Percentiles rank a stretch among this genome's conserved stretches.
Conservation (phyloP, 2,797 vertebrate genomes). For the Sylvilagus floridanus region DNA sequence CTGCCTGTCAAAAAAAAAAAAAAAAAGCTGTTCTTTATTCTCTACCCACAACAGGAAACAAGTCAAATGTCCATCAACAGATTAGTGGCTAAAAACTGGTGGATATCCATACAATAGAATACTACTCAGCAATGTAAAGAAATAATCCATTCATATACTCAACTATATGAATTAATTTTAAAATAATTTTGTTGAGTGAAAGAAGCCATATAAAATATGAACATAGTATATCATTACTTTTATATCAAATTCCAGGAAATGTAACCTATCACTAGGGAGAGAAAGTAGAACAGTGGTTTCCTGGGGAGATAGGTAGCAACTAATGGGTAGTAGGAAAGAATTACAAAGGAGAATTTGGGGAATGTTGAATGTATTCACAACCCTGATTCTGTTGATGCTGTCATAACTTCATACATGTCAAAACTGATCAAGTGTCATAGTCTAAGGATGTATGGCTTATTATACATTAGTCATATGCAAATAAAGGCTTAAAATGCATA, state of each 20-base stretch:
- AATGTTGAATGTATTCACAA: not conserved
- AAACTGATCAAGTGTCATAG: not conserved
- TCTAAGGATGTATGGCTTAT: not conserved
- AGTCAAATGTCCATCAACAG: not conserved
- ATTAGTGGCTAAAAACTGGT: not conserved
- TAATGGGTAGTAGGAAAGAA: not conserved
- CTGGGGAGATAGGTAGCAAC: not conserved
- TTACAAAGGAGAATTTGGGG: not conserved
- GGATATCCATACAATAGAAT: not conserved
- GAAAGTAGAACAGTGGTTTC: not conserved
- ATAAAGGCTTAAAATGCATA: not conserved
- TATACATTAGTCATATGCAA: not conserved
- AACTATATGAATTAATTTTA: slow-evolving; percentile 11
- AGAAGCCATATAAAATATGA: not conserved
- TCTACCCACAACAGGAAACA: not conserved
- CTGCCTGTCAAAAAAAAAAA: too few species aligned
- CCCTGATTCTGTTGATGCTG: not conserved
- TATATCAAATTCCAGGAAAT: slow-evolving; percentile 24
- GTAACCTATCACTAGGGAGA: not conserved
- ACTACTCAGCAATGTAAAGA: not conserved
- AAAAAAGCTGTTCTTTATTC: not conserved
- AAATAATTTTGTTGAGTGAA: not conserved
- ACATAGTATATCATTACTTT: not conserved
- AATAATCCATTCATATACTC: not conserved
- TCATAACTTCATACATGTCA: slow-evolving; percentile 6